phyloP scores from a whole-genome alignment of 2,113 vertebrate genomes.

The Cephalopholis sonnerati region DNA sequence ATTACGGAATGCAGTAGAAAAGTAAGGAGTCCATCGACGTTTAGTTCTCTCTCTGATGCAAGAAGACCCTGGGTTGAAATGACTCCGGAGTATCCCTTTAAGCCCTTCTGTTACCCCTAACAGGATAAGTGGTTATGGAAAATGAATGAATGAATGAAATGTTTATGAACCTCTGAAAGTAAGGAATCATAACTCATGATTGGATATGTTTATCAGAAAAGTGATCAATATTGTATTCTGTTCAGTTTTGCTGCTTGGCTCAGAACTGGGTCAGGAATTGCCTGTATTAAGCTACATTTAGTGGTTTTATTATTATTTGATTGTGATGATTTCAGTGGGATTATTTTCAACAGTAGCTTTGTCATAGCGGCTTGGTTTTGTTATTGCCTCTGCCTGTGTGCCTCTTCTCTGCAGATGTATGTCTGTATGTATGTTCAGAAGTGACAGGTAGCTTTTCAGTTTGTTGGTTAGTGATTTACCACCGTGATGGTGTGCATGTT shows the following conservation, averaged over 20 bases:
- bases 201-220: neutral
- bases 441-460: neutral
- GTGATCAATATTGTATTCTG: neutral
- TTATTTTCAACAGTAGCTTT: slow-evolving; percentile 3
- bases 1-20: too few relatives aligned
- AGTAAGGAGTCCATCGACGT: too few relatives aligned
- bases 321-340: neutral
- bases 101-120: too few relatives aligned
- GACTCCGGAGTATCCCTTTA: too few relatives aligned
- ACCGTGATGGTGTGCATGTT: slow-evolving; percentile 7
- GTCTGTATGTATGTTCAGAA: neutral
- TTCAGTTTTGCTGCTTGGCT: neutral
- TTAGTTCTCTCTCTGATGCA: too few relatives aligned
- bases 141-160: too few relatives aligned
- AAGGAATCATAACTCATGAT: neutral
- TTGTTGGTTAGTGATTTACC: too few relatives aligned
- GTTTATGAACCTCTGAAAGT: neutral
- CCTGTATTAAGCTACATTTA: neutral
- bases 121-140: too few relatives aligned
- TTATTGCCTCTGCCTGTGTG: neutral
- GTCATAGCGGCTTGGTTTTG: neutral
- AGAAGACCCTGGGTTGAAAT: too few relatives aligned
- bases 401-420: neutral
- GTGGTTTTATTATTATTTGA: neutral
- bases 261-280: neutral